A percentile compares a stretch with the other conserved stretches of the same genome.
These are phyloP conservation scores for Nudaria mundana DNA, from an alignment of 2,888 invertebrate species.

Conservation along the genomic window DNA sequence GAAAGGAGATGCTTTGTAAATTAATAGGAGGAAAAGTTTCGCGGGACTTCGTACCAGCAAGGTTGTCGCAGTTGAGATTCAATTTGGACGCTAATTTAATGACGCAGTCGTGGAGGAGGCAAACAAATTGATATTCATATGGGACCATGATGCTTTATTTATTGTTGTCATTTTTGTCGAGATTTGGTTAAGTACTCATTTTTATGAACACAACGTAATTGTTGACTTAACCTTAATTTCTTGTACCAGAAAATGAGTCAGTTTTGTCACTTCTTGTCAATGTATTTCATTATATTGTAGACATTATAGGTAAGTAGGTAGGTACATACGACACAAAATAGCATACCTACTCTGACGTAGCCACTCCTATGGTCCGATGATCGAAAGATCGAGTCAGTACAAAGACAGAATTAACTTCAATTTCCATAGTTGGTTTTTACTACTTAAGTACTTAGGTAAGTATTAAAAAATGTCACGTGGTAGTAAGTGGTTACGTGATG, in stretches of 20 bases:
- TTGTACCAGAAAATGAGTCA: slow-evolving; percentile 12
- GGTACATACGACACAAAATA: too few relatives aligned
- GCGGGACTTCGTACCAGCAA: slow-evolving; percentile 74
- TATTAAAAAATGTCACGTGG: too few relatives aligned
- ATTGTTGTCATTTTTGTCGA: slow-evolving; percentile 58
- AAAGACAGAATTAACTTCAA: too few relatives aligned
- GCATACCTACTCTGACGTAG: too few relatives aligned
- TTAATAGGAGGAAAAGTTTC: slow-evolving; percentile 81
- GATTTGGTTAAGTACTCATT: slow-evolving; percentile 34
- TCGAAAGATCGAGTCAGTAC: too few relatives aligned
- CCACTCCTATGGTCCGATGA: too few relatives aligned
- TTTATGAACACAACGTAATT: slow-evolving; percentile 9
- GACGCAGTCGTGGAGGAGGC: slow-evolving; percentile 70
- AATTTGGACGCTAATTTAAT: slow-evolving; percentile 81
- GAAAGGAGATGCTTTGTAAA: slow-evolving; percentile 75
- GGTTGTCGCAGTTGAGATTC: slow-evolving; percentile 81
- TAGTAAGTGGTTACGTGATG: too few relatives aligned
- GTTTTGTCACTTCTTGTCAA: background rate
- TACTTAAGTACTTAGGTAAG: too few relatives aligned
- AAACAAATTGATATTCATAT: slow-evolving; percentile 81
- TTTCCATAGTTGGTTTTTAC: too few relatives aligned
- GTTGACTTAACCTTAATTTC: slow-evolving; percentile 1
- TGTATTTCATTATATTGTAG: too few relatives aligned
- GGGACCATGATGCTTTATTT: slow-evolving; percentile 67
- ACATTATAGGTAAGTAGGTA: too few relatives aligned